Percentiles rank a stretch among this genome's conserved stretches.
These are phyloP conservation scores for Cyanoliseus patagonus DNA, from an alignment of 2,113 vertebrate species.

Conservation along the genomic window DNA sequence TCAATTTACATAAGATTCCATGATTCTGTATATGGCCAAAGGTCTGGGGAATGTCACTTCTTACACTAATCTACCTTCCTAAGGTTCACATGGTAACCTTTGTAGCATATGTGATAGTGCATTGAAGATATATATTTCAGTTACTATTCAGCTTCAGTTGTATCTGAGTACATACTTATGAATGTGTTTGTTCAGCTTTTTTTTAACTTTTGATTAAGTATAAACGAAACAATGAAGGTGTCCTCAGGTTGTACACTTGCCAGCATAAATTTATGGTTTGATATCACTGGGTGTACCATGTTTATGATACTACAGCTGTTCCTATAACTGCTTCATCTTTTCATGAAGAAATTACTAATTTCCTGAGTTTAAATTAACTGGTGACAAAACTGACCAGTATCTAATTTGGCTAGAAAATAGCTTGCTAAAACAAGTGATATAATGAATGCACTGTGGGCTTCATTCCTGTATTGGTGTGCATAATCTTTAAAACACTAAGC, in stretches of 20 bases:
- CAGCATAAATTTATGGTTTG: conserved; percentile 8
- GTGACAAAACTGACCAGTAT: neutral
- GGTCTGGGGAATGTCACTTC: neutral
- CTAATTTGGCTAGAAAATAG: conserved; percentile 32
- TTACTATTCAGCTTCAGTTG: neutral
- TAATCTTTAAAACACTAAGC: neutral
- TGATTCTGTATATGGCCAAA: neutral
- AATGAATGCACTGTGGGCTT: neutral
- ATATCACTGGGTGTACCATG: neutral
- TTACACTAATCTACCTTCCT: neutral
- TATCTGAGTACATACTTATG: fast-evolving
- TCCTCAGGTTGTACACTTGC: neutral
- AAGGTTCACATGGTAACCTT: neutral
- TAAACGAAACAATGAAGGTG: neutral
- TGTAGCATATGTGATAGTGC: neutral
- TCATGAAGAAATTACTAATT: conserved; percentile 5
- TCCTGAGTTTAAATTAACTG: conserved; percentile 26
- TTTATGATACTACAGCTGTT: conserved; percentile 18
- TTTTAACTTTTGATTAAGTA: neutral
- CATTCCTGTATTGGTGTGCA: neutral
- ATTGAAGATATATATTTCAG: neutral
- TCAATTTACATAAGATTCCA: fast-evolving
- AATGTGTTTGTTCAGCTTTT: neutral
- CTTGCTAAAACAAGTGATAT: neutral
- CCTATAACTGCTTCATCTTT: neutral